These are phyloP conservation scores for Homarus gammarus DNA, from an alignment of 2,888 invertebrate species.

Conservation along the genomic window DNA sequence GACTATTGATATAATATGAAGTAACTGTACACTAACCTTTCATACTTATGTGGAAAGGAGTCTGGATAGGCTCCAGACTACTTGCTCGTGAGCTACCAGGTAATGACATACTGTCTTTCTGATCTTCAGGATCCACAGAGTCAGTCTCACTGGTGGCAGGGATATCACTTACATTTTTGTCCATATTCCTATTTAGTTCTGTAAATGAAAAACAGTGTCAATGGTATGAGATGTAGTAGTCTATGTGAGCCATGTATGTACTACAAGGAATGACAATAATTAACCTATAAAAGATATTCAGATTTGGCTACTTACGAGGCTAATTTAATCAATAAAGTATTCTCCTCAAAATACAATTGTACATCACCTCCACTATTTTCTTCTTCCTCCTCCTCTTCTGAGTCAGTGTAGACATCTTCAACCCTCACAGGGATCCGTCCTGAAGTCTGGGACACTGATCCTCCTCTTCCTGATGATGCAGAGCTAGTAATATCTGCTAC, in stretches of 20 bases:
- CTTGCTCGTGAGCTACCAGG: slow-evolving; percentile 19
- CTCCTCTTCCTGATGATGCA: background rate
- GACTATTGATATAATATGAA: too few species aligned
- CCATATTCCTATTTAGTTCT: background rate
- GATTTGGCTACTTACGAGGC: too few species aligned
- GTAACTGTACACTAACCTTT: too few species aligned
- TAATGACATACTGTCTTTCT: slow-evolving; percentile 22
- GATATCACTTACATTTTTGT: background rate
- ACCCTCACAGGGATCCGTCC: slow-evolving; percentile 40
- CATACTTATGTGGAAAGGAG: background rate
- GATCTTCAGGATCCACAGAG: slow-evolving; percentile 45
- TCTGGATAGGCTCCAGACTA: background rate
- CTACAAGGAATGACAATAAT: too few species aligned
- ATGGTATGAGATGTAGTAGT: too few species aligned
- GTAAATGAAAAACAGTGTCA: background rate
- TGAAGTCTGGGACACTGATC: background rate
- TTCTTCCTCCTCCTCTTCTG: slow-evolving; percentile 46
- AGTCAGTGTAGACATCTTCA: slow-evolving; percentile 68
- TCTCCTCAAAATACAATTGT: background rate
- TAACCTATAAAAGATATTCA: too few species aligned
- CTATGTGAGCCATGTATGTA: too few species aligned
- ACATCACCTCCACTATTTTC: background rate
- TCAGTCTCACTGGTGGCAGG: slow-evolving; percentile 44
- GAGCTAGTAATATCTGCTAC: background rate
- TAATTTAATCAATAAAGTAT: background rate